phyloP scores from a whole-genome alignment of 2,888 invertebrate genomes.

The Diarsia dahlii region DNA sequence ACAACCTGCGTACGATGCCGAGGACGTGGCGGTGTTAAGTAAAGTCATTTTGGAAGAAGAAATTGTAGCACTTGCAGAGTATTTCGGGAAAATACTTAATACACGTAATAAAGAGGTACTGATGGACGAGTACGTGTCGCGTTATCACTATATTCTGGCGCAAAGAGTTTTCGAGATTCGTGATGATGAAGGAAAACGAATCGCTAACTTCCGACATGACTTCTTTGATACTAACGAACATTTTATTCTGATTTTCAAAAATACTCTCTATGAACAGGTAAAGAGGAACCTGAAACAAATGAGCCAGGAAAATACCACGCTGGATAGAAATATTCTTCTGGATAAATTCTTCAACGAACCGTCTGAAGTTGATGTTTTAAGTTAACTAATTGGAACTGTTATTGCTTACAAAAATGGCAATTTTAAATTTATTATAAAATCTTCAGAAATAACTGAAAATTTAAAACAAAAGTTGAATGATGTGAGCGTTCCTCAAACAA shows the following conservation, averaged over 20 bases:
- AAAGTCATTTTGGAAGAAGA: not conserved
- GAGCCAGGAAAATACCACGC: too few relatives aligned
- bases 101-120: not conserved
- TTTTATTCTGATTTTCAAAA: not conserved
- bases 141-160: slow-evolving; percentile 2
- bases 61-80: not conserved
- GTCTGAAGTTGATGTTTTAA: not conserved
- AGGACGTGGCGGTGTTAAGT: not conserved
- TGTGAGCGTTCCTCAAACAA: not conserved
- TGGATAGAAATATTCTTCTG: not conserved
- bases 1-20: not conserved
- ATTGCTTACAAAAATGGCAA: slow-evolving; percentile 1
- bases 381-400: slow-evolving; percentile 1
- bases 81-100: not conserved
- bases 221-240: not conserved
- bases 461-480: not conserved
- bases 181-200: not conserved
- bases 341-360: not conserved
- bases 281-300: too few relatives aligned
- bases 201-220: not conserved
- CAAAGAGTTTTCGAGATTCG: not conserved
- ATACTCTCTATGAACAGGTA: not conserved
- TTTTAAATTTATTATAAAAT: not conserved
- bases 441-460: not conserved
- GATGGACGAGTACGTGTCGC: not conserved